phyloP scores from a whole-genome alignment of 53 echinoderm and acorn worm genomes.

The Actinopyga echinites region DNA sequence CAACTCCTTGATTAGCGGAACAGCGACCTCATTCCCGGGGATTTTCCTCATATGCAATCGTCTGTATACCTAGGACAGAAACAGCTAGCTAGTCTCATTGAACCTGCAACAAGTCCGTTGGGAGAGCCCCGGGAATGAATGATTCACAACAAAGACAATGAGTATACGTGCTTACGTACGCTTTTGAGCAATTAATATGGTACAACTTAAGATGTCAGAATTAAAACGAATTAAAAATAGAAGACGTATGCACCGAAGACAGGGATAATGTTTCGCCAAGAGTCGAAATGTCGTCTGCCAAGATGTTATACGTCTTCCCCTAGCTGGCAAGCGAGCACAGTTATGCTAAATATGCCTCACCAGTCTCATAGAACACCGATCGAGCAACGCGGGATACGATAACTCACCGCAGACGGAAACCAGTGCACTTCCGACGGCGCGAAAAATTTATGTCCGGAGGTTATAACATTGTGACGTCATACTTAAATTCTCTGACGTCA shows the following conservation, averaged over 20 bases:
- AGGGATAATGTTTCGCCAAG: no score
- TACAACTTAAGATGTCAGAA: neutral
- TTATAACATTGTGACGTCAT: conserved; percentile 34
- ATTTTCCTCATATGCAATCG: no score
- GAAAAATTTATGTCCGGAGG: conserved; percentile 40
- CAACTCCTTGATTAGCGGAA: no score
- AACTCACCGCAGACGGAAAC: conserved; percentile 23
- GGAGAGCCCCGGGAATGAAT: neutral
- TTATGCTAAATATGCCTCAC: conserved; percentile 31
- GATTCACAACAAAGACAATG: conserved; percentile 24
- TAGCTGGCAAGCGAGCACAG: neutral
- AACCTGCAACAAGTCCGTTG: neutral
- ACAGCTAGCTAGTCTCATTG: no score
- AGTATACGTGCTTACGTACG: neutral
- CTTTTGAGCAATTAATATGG: neutral
- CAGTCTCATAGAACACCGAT: conserved; percentile 9
- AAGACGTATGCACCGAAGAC: neutral
- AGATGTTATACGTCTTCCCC: neutral
- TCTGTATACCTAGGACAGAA: no score
- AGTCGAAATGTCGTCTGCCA: no score
- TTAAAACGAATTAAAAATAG: conserved; percentile 31
- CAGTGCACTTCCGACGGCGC: conserved; percentile 41
- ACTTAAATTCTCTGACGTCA: conserved; percentile 35
- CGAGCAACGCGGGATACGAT: conserved; percentile 35
- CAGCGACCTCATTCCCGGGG: no score